Percentiles rank a stretch among this genome's conserved stretches.
Conservation (phyloP, 2,113 vertebrate species). For the Pleuronectes platessa region DNA sequence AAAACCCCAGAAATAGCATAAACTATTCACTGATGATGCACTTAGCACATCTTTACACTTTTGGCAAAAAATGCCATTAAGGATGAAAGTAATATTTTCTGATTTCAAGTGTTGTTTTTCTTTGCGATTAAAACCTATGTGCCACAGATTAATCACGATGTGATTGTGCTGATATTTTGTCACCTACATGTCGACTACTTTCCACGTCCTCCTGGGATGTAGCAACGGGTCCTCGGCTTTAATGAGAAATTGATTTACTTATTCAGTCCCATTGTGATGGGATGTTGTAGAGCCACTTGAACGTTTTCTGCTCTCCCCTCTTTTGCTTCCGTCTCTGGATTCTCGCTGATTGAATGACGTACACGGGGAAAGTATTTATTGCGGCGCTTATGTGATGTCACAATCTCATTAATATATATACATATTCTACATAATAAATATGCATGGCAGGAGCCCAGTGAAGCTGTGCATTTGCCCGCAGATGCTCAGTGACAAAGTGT, state of each 20-base stretch:
- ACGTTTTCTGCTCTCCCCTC: background rate
- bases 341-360: conserved; percentile 32
- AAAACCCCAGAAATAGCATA: background rate
- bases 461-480: conserved; percentile 21
- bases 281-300: conserved; percentile 7
- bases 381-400: background rate
- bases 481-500: conserved; percentile 14
- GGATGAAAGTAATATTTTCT: background rate
- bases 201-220: background rate
- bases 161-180: background rate
- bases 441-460: conserved; percentile 10
- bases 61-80: background rate
- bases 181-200: background rate
- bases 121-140: background rate
- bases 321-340: background rate
- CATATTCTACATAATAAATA: too few species aligned
- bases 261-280: conserved; percentile 20
- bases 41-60: too few species aligned
- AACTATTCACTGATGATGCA: background rate
- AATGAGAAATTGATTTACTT: conserved; percentile 37
- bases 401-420: conserved; percentile 16
- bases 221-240: background rate
- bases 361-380: conserved; percentile 1
- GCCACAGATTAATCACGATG: background rate
- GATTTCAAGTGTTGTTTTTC: background rate